Evolutionary conservation across 2,113 vertebrate genomes (phyloP), one percentile per base, ranked within the genome.

Genomic region (Crotophaga sulcirostris): DNA sequence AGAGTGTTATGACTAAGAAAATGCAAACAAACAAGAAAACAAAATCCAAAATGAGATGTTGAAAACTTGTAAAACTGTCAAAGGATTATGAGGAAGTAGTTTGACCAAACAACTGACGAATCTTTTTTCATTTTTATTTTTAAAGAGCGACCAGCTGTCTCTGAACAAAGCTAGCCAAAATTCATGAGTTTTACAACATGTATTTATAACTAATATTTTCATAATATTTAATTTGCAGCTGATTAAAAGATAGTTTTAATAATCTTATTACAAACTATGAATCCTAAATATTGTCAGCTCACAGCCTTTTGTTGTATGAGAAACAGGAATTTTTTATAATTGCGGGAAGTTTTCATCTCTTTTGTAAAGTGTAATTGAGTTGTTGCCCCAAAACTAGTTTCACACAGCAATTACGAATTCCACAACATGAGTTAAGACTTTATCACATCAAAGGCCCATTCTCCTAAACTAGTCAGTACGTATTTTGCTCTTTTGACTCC

Each of bases 341-440:
- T 73, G 11, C 7, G 24, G 19, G 6, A 62, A 62, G 1, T 33
- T 84, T 73, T 54, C 5, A 11, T 45, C 21, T 10, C 34, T 68
- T 62, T 73, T 34, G 15, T 47, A 33, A 92, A 73, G 14, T 31
- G 7, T 7, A 49, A 66, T 64, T 69, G 17, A 67, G 4, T n/a
- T 75, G 19, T 52, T 87, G 21, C 10, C 6, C 28, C 11, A 73
- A 44, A 29, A 47, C 4, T 36, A 85, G 10, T 63, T 86, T 79
- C 33, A 58, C 14, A 64, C 9, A 51, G 10, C 0, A 0, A 42
- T 52, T 0, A 0, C 51, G 26, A 81, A 59, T 59, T 66, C 52
- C 21, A 56, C 28, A 70, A 40, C 11, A 31, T 5, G 15, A 7
- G 2, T 8, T 77, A 40, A 4, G 9, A 83, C 11, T 36, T 51